A percentile compares a stretch with the other conserved stretches of the same genome.
phyloP scores from a whole-genome alignment of 2,797 vertebrate genomes.

The Mormyrus hasselquistii region DNA sequence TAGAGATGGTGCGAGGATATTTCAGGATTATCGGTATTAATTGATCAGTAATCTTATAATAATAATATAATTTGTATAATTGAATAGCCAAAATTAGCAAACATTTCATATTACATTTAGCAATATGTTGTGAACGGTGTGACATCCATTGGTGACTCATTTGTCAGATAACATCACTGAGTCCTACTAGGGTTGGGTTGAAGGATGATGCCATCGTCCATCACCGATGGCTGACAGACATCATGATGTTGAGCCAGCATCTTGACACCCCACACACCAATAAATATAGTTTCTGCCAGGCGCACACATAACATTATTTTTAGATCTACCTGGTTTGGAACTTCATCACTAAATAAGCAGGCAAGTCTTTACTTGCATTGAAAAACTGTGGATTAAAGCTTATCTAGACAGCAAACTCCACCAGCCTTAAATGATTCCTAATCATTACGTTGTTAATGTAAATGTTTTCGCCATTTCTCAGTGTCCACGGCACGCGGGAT shows the following conservation, averaged over 20 bases:
- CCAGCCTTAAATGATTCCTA: neutral
- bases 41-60: neutral
- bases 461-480: neutral
- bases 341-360: neutral
- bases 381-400: neutral
- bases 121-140: neutral
- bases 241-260: neutral
- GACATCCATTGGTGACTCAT: neutral
- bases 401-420: neutral
- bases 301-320: neutral
- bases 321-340: neutral
- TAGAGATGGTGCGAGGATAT: neutral
- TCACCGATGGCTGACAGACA: neutral
- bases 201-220: neutral
- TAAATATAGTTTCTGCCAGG: neutral
- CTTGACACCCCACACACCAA: neutral
- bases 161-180: neutral
- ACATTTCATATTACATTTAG: neutral
- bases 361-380: neutral
- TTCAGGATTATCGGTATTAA: neutral
- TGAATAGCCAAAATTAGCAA: neutral
- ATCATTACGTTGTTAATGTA: neutral
- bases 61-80: neutral
- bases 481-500: neutral
- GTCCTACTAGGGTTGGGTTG: neutral